Base-by-base conservation (phyloP, 1,140 invertebrate species). In the Drosophila willistoni region DNA sequence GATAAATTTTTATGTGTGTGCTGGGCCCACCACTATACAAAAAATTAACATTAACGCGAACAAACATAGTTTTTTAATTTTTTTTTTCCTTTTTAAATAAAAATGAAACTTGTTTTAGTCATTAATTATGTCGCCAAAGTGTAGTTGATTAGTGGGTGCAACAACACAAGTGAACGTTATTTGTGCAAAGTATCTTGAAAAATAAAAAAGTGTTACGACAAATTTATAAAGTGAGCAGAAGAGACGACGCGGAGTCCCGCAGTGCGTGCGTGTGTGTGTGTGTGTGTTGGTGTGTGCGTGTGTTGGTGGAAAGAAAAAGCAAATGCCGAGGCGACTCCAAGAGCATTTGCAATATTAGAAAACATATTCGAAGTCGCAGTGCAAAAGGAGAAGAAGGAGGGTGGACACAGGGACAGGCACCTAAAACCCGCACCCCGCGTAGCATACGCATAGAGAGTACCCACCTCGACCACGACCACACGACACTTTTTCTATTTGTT, bases 261-360 rank as follows among this genome's bases (percentile, higher is more conserved):
- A 51, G 17, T 51, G 44, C 17, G 44, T 51, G 44, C 44, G 44
- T 51, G 44, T 51, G 44, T 51, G 44, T 51, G 44, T 17, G 60
- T 76, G 72, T 75, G 36, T 39, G 64, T 68, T 78, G 75, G 60
- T 76, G 72, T 75, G 34, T 36, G 34, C 34, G 72, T 75, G 73
- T 75, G 60, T 63, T 14, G 29, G 29, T 59, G 14, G 34, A 60
- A 54, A 68, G 68, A 59, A 68, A 51, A 19, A 51, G 17, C 44
- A 51, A 51, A 51, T 10, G 44, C 72, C 55, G 73, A 73, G 72
- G 60, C 73, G 72, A 75, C 73, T 76, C 64, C 7, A 51, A 75
- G 74, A 75, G 72, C 57, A 68, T 75, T 68, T 68, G 73, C 72
- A 75, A 69, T 75, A 68, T 61, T 47, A 60, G 65, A 73, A 60